phyloP scores from a whole-genome alignment of 2,888 invertebrate genomes.

The Chironomus riparius region DNA sequence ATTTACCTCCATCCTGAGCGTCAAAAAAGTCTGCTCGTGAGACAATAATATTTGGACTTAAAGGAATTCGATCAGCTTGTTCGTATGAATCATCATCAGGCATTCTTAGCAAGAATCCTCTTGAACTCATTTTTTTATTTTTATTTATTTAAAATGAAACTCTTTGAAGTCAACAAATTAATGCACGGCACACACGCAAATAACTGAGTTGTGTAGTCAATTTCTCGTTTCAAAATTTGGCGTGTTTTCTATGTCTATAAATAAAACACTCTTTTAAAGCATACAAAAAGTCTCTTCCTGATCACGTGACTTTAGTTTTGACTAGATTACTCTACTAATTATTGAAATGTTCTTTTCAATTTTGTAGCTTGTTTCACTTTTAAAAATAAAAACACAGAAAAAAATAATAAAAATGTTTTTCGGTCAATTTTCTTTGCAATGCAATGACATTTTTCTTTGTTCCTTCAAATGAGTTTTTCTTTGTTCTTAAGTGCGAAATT shows the following conservation, averaged over 20 bases:
- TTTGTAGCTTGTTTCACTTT: not conserved
- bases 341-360: too few species aligned
- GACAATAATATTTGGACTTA: slow-evolving; percentile 20
- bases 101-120: slow-evolving; percentile 15
- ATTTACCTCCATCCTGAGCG: slow-evolving; percentile 2
- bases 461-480: not conserved
- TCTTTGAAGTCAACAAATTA: not conserved
- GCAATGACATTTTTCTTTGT: not conserved
- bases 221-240: not conserved
- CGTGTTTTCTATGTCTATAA: not conserved
- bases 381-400: not conserved
- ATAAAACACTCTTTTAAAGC: not conserved
- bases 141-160: not conserved
- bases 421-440: not conserved
- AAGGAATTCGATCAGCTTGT: not conserved
- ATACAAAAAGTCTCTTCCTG: not conserved
- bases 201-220: not conserved
- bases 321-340: too few species aligned
- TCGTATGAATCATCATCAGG: slow-evolving; percentile 18
- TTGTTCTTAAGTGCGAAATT: not conserved
- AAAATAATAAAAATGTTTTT: not conserved
- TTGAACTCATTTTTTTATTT: slow-evolving; percentile 19
- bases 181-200: not conserved
- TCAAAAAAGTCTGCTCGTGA: slow-evolving; percentile 17
- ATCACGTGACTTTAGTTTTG: not conserved